These are phyloP conservation scores for Solea senegalensis DNA, from an alignment of 2,113 vertebrate species.

Conservation along the genomic window DNA sequence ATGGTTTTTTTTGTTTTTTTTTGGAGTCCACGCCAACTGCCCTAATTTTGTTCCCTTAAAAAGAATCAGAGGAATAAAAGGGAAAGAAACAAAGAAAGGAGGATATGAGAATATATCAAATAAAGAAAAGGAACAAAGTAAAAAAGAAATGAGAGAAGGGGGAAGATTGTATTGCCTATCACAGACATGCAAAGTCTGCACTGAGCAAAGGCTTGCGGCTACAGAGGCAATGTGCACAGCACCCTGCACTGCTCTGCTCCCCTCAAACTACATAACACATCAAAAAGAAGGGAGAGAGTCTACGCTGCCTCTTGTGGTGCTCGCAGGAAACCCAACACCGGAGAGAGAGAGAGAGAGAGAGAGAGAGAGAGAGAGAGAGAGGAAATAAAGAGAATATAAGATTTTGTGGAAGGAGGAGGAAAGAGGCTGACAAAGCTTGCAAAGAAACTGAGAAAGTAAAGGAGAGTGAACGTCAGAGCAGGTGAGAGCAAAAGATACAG, in stretches of 20 bases:
- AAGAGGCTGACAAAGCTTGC: conserved; percentile 37
- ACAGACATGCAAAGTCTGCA: conserved; percentile 76
- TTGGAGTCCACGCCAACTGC: conserved; percentile 86
- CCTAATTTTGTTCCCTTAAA: conserved; percentile 81
- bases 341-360: conserved; percentile 56
- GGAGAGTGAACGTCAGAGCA: conserved; percentile 45
- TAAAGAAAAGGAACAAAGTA: conserved; percentile 54
- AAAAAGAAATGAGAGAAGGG: conserved; percentile 63
- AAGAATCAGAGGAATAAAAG: conserved; percentile 62
- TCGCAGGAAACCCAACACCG: conserved; percentile 68
- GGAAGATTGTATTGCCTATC: conserved; percentile 72
- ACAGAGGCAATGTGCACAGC: conserved; percentile 68
- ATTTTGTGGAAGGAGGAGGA: conserved; percentile 32
- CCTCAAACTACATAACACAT: conserved; percentile 60
- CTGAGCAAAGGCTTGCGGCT: conserved; percentile 65
- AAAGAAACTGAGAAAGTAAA: conserved; percentile 49
- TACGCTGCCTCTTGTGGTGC: conserved; percentile 70
- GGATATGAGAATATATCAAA: conserved; percentile 68
- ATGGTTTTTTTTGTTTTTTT: conserved; percentile 67
- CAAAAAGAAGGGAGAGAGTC: conserved; percentile 57
- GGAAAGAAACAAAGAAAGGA: conserved; percentile 66
- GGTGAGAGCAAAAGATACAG: conserved; percentile 42
- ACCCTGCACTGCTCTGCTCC: conserved; percentile 57
- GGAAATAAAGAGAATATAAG: conserved; percentile 37
- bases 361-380: conserved; percentile 32